These are phyloP conservation scores for Caenorhabditis uteleia DNA, from an alignment of 2,888 invertebrate genomes.

Conservation along the genomic window DNA sequence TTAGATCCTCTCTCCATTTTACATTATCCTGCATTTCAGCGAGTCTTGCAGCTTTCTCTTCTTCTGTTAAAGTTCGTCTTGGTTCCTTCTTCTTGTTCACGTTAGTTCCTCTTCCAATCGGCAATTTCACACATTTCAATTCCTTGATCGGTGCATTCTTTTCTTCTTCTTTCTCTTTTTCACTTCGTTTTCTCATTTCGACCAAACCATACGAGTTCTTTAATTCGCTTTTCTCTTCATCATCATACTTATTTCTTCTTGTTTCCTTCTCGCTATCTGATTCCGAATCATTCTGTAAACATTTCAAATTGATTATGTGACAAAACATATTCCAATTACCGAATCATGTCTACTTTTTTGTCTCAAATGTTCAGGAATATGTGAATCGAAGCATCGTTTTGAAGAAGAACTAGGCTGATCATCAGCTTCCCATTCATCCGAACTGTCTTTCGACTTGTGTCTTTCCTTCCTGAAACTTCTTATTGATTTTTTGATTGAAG, in stretches of 20 bases:
- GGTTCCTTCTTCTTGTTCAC: constrained; percentile 24
- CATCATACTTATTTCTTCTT: constrained; percentile 1
- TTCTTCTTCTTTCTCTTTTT: constrained; percentile 15
- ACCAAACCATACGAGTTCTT: constrained; percentile 34
- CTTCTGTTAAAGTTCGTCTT: constrained; percentile 28
- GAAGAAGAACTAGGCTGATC: neutral
- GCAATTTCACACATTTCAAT: constrained; percentile 29
- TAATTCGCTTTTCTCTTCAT: constrained; percentile 2
- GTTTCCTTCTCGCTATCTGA: no score
- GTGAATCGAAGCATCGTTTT: constrained; percentile 17
- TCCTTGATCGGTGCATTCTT: constrained; percentile 13
- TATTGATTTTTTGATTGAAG: neutral
- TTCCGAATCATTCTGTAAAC: constrained; percentile 6
- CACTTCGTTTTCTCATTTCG: constrained; percentile 26
- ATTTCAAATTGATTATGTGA: neutral
- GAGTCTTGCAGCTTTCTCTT: constrained; percentile 49
- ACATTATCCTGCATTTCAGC: constrained; percentile 59
- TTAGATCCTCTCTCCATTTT: constrained; percentile 42
- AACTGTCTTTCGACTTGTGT: neutral
- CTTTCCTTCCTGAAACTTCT: neutral
- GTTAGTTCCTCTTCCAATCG: constrained; percentile 17
- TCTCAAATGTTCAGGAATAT: constrained; percentile 23
- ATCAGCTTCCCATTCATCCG: neutral
- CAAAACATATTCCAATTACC: neutral
- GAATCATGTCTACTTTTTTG: neutral